phyloP scores from a whole-genome alignment of 2,113 vertebrate genomes.

The Ranitomeya variabilis region DNA sequence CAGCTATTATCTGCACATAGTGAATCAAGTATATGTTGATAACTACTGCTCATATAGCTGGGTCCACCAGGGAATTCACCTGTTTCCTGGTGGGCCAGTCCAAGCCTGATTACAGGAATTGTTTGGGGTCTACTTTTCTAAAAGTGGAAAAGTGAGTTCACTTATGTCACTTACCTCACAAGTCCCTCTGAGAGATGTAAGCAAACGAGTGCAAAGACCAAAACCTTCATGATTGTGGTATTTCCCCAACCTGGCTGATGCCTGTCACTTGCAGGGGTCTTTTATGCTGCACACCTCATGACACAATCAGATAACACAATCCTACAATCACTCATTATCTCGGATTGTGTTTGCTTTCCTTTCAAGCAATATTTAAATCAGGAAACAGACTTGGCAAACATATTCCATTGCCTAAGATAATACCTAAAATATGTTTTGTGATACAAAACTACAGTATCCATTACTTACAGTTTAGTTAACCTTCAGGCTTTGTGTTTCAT shows the following conservation, averaged over 20 bases:
- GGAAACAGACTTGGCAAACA: conserved; percentile 4
- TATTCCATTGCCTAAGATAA: not conserved
- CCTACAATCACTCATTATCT: not conserved
- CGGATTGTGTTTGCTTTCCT: not conserved
- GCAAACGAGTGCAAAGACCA: conserved; percentile 51
- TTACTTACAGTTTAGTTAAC: conserved; percentile 14
- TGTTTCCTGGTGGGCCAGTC: too few species aligned
- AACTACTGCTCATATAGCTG: too few species aligned
- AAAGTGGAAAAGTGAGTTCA: not conserved
- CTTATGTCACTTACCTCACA: conserved; percentile 29
- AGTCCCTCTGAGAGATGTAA: conserved; percentile 60
- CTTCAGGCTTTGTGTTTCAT: not conserved
- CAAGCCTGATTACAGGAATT: too few species aligned
- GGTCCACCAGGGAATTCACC: too few species aligned
- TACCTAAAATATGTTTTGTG: not conserved
- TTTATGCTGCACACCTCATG: not conserved
- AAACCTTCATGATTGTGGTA: conserved; percentile 29
- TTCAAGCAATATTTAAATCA: not conserved
- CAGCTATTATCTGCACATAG: too few species aligned
- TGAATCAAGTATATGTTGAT: too few species aligned
- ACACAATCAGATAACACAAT: not conserved
- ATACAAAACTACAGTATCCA: not conserved
- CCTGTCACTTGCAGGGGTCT: not conserved
- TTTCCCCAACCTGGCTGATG: conserved; percentile 7
- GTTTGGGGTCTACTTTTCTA: too few species aligned